Percentiles rank a stretch among this genome's conserved stretches.
Evolutionary conservation across 2,797 vertebrate genomes (phyloP).

Genomic region (Ptychobarbus kaznakovi): DNA sequence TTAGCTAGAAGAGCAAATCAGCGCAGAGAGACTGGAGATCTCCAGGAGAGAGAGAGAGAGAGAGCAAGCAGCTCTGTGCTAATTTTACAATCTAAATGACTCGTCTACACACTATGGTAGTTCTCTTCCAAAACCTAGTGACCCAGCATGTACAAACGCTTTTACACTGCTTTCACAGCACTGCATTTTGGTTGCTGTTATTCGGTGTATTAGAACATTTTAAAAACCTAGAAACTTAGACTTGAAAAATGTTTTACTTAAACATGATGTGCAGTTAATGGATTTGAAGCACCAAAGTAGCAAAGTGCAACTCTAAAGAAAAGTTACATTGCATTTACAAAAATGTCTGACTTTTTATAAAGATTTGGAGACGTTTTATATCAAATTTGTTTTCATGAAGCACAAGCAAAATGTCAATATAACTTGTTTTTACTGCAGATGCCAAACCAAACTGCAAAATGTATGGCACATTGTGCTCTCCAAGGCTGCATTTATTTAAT

Average conservation of each 20-base stretch:
- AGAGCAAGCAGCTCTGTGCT: slow-evolving; percentile 5
- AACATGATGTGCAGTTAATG: background rate
- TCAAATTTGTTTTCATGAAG: background rate
- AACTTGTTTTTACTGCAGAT: background rate
- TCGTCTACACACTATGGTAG: slow-evolving; percentile 27
- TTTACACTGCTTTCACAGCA: background rate
- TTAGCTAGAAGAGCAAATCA: slow-evolving; percentile 48
- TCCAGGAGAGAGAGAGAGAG: background rate
- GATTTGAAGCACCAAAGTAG: background rate
- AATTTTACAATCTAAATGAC: slow-evolving; percentile 43
- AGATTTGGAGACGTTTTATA: background rate
- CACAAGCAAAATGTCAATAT: background rate
- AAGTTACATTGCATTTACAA: background rate
- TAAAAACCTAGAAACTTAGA: background rate
- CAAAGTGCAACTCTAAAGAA: background rate
- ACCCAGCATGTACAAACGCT: background rate
- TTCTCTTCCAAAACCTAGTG: slow-evolving; percentile 13
- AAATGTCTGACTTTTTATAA: background rate
- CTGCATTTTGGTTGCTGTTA: background rate
- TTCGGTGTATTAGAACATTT: background rate
- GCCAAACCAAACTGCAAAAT: background rate
- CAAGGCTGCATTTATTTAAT: background rate
- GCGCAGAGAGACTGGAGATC: slow-evolving; percentile 36
- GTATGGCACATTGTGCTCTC: background rate
- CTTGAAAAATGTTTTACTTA: background rate